phyloP scores from a whole-genome alignment of 2,797 vertebrate genomes.

The Ciconia nigra region DNA sequence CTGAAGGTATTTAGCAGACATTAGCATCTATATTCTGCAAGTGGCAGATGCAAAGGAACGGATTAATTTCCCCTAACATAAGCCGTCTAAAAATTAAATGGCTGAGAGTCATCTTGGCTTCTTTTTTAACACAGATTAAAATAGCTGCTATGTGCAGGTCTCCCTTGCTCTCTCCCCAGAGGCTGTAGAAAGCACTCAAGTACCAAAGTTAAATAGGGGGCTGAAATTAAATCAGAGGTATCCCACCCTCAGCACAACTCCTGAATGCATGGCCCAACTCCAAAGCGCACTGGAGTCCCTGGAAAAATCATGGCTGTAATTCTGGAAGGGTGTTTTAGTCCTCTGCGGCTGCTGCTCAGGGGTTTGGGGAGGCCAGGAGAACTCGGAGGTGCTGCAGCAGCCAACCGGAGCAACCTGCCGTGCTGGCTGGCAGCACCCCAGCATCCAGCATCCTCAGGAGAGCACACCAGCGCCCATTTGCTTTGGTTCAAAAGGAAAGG shows the following conservation, averaged over 20 bases:
- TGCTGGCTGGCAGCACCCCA: not conserved
- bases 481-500: not conserved
- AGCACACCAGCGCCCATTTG: rapidly evolving
- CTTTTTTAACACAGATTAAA: not conserved
- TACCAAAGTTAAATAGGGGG: not conserved
- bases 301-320: not conserved
- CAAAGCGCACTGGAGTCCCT: not conserved
- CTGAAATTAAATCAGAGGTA: not conserved
- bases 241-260: not conserved
- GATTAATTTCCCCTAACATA: not conserved
- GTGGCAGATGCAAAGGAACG: not conserved
- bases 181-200: not conserved
- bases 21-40: not conserved
- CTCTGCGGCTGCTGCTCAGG: not conserved
- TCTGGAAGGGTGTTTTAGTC: not conserved
- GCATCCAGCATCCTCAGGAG: not conserved
- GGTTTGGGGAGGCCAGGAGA: not conserved
- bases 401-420: rapidly evolving
- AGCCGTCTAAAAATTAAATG: not conserved
- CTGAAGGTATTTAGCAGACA: not conserved
- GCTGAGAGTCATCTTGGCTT: not conserved
- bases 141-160: not conserved
- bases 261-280: not conserved
- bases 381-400: not conserved
- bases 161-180: not conserved